Conservation (phyloP, 2,888 invertebrate species). For the Cotesia congregata region DNA sequence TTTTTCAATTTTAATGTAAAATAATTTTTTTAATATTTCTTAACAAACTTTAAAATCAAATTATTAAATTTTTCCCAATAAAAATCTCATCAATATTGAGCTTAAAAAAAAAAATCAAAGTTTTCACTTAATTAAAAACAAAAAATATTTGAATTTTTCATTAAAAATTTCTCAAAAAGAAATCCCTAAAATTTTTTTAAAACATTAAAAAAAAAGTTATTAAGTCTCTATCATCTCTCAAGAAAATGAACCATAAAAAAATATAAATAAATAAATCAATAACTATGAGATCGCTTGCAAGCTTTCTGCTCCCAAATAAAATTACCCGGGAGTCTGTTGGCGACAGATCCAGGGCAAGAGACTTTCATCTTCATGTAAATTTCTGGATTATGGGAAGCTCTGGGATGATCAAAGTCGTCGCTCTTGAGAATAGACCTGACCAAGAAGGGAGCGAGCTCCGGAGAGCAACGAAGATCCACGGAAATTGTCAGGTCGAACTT, state of each 20-base stretch:
- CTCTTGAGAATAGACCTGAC: slow-evolving; percentile 54
- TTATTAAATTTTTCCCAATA: no score
- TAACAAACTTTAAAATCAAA: no score
- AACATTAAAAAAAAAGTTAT: background rate
- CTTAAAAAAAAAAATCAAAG: background rate
- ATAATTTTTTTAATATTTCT: no score
- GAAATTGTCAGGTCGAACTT: slow-evolving; percentile 58
- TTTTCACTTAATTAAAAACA: background rate
- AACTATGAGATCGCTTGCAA: slow-evolving; percentile 43
- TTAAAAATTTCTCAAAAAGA: background rate
- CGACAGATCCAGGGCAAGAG: slow-evolving; percentile 59
- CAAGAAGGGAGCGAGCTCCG: slow-evolving; percentile 63
- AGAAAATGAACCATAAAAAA: slow-evolving; percentile 11
- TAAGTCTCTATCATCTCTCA: background rate
- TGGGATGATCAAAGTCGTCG: slow-evolving; percentile 56
- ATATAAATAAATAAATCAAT: slow-evolving; percentile 14
- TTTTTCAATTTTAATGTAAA: no score
- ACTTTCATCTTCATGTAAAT: slow-evolving; percentile 59
- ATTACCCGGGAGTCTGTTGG: slow-evolving; percentile 59
- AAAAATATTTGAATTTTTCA: background rate
- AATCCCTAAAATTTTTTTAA: background rate
- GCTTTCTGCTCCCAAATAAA: slow-evolving; percentile 62
- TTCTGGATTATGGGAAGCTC: slow-evolving; percentile 45
- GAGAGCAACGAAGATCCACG: slow-evolving; percentile 63
- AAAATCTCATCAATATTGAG: no score